Percentiles rank a stretch among this genome's conserved stretches.
Conservation (phyloP, 2,888 invertebrate species). For the Halocaridina rubra region DNA sequence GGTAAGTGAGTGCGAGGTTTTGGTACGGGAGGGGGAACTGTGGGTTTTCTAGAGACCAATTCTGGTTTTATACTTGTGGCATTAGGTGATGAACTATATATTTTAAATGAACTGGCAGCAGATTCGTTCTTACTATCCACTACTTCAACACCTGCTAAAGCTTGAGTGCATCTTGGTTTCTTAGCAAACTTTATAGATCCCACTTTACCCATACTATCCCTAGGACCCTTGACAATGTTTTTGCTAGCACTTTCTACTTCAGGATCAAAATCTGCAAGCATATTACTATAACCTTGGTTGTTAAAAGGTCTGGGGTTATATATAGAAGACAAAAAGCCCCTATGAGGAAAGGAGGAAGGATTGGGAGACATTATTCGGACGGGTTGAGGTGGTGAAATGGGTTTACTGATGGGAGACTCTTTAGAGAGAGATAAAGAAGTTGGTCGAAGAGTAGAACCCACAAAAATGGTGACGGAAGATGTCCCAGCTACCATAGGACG, state of each 20-base stretch:
- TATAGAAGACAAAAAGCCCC: conserved; percentile 19
- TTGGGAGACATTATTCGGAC: neutral
- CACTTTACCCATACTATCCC: conserved; percentile 22
- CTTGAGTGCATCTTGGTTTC: neutral
- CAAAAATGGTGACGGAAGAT: conserved; percentile 40
- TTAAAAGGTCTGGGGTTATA: neutral
- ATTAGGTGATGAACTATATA: neutral
- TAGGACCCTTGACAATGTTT: conserved; percentile 37
- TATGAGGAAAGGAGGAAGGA: neutral
- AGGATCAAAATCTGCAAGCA: neutral
- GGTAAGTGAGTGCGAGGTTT: conserved; percentile 10
- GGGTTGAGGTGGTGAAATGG: neutral
- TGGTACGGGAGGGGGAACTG: neutral
- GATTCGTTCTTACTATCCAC: neutral
- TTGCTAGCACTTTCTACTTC: conserved; percentile 25
- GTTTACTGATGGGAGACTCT: neutral
- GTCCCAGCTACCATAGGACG: conserved; percentile 39
- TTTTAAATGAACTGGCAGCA: neutral
- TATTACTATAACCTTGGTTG: neutral
- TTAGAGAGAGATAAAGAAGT: neutral
- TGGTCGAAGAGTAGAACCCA: conserved; percentile 8
- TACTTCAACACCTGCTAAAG: neutral
- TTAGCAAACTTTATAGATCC: conserved; percentile 49
- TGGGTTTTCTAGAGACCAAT: neutral
- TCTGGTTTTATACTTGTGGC: neutral